A percentile compares a stretch with the other conserved stretches of the same genome.
These are phyloP conservation scores for Tyrannus savana DNA, from an alignment of 2,113 vertebrate species.

Conservation along the genomic window DNA sequence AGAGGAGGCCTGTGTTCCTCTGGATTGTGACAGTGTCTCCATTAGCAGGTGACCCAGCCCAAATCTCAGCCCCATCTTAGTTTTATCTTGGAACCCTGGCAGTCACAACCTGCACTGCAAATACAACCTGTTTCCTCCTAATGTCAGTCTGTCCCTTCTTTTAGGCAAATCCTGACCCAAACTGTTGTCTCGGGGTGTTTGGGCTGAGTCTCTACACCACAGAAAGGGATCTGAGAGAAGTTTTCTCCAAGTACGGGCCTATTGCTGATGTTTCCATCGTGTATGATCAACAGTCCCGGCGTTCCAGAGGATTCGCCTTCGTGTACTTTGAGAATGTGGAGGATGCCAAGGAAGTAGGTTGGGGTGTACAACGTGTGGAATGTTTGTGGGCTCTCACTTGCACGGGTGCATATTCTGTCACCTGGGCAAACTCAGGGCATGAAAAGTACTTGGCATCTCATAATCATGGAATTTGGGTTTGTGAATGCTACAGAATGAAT, in stretches of 20 bases:
- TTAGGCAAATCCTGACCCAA: slow-evolving; percentile 96
- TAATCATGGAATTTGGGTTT: rapidly evolving
- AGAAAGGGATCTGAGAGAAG: slow-evolving; percentile 92
- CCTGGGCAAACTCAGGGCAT: rapidly evolving
- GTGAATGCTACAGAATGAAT: not conserved
- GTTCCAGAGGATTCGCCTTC: slow-evolving; percentile 93
- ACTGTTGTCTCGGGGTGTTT: slow-evolving; percentile 94
- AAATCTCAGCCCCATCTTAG: not conserved
- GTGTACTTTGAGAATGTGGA: slow-evolving; percentile 94
- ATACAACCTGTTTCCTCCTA: not conserved
- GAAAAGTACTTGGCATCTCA: not conserved
- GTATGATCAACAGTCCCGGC: slow-evolving; percentile 94
- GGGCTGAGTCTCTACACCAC: slow-evolving; percentile 95
- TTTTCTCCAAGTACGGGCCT: slow-evolving; percentile 95
- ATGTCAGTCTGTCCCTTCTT: not conserved
- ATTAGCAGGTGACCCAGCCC: not conserved
- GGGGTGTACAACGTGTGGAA: not conserved
- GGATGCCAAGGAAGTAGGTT: slow-evolving; percentile 90
- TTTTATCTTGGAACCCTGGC: not conserved
- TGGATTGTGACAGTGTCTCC: not conserved
- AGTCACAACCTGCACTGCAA: not conserved
- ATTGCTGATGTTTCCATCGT: slow-evolving; percentile 91
- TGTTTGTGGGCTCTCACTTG: not conserved
- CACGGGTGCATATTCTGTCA: not conserved
- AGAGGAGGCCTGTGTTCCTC: not conserved